Conservation (phyloP, 2,113 vertebrate species). For the Scytalopus superciliaris region DNA sequence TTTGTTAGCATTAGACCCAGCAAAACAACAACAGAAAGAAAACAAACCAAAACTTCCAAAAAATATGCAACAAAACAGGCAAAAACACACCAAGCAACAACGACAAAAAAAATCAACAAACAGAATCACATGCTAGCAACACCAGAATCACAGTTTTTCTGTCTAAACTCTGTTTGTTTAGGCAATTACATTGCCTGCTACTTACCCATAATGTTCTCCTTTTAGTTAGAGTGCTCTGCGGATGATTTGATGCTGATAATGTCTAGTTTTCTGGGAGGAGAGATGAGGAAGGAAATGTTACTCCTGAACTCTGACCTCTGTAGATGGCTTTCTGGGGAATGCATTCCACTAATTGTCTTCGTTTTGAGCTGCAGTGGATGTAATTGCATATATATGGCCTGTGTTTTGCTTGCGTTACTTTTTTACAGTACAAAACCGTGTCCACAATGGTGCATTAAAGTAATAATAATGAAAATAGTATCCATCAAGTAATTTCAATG, state of each 20-base stretch:
- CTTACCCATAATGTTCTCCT: constrained; percentile 43
- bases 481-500: constrained; percentile 42
- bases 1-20: not conserved
- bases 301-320: not conserved
- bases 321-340: constrained; percentile 45
- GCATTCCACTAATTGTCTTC: constrained; percentile 35
- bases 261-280: constrained; percentile 26
- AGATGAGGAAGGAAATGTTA: constrained; percentile 34
- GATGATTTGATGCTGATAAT: constrained; percentile 43
- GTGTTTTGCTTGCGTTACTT: constrained; percentile 30
- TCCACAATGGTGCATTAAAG: constrained; percentile 32
- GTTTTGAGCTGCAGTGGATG: constrained; percentile 10
- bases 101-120: not conserved
- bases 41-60: not conserved
- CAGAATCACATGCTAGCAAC: not conserved
- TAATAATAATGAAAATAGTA: constrained; percentile 40
- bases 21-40: not conserved
- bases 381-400: constrained; percentile 24
- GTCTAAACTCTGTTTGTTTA: constrained; percentile 48
- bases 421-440: not conserved
- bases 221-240: constrained; percentile 26
- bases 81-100: not conserved
- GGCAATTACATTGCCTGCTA: constrained; percentile 27
- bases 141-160: not conserved
- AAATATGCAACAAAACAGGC: not conserved